These are phyloP conservation scores for Atherinomorus stipes DNA, from an alignment of 2,113 vertebrate genomes.

Conservation along the genomic window DNA sequence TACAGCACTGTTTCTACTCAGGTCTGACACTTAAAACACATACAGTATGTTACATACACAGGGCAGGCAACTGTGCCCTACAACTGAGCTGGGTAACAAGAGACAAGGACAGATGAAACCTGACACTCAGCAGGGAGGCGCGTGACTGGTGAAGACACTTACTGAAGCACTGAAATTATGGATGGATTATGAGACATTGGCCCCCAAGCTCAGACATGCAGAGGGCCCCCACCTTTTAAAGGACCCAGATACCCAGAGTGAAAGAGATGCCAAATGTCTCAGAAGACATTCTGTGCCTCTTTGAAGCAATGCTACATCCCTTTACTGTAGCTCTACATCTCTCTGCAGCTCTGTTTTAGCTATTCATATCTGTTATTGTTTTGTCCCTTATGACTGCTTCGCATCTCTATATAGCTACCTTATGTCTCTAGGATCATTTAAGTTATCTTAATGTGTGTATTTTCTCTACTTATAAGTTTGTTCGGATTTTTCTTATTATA, in stretches of 20 bases:
- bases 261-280: not conserved
- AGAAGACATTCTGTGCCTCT: not conserved
- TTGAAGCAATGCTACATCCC: not conserved
- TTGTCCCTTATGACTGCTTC: not conserved
- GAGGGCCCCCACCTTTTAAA: not conserved
- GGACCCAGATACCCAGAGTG: not conserved
- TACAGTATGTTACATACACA: constrained; percentile 42
- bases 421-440: not conserved
- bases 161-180: constrained; percentile 49
- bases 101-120: constrained; percentile 74
- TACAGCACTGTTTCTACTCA: not conserved
- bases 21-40: constrained; percentile 49
- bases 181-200: constrained; percentile 4
- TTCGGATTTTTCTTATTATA: no score
- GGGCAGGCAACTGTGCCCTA: constrained; percentile 53
- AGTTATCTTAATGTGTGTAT: not conserved
- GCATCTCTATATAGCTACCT: not conserved
- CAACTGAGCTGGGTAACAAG: constrained; percentile 59
- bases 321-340: not conserved
- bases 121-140: constrained; percentile 64
- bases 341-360: not conserved
- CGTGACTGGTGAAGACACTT: constrained; percentile 66
- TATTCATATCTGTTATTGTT: no score
- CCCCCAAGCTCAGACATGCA: not conserved
- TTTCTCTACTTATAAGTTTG: no score